Base-by-base conservation (phyloP, 2,888 invertebrate genomes). In the Torymus aiolomorphi region DNA sequence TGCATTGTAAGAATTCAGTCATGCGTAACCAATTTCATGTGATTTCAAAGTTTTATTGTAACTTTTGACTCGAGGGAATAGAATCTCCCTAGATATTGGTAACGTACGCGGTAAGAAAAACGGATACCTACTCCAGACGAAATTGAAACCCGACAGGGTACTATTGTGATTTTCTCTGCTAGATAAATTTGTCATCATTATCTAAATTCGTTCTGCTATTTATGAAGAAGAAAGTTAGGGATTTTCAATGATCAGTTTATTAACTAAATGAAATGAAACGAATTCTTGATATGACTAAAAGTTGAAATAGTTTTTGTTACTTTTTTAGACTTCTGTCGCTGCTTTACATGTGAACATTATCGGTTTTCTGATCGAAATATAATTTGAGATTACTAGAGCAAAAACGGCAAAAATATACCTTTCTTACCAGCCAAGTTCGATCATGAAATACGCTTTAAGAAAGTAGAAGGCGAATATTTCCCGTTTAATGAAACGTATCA, bases 281-380 rank as follows among this genome's bases (percentile, higher is more conserved):
- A 10, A 24, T 16, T 2, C 2, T 8, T 16, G n/a, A 49, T 49
- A n/a, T 49, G 49, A 49, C 11, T 16, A 52, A 71, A 54, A 67
- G 61, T 14, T 76, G 11, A 54, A 42, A 76, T 69, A 14, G 62
- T 18, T 66, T 18, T 16, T 4, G n/a, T 65, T 51, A 10, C 52
- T 76, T 54, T n/a, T 16, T 56, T 61, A 42, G 42, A 42, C 42
- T 42, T 42, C 42, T 14, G 49, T 52, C 2, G 62, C 2, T 20
- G 13, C 49, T 74, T 78, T 20, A 13, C 49, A 72, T 49, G 61
- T 5, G 24, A 18, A 42, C 52, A 10, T 62, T 54, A 76, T 69
- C 14, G 76, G 31, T 63, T 62, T 69, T 78, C 67, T 62, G 62
- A 74, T 69, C 56, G 66, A 67, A 74, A 69, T 73, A 61, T 78